Conservation (phyloP, 2,113 vertebrate species). For the Chelonoidis abingdonii region DNA sequence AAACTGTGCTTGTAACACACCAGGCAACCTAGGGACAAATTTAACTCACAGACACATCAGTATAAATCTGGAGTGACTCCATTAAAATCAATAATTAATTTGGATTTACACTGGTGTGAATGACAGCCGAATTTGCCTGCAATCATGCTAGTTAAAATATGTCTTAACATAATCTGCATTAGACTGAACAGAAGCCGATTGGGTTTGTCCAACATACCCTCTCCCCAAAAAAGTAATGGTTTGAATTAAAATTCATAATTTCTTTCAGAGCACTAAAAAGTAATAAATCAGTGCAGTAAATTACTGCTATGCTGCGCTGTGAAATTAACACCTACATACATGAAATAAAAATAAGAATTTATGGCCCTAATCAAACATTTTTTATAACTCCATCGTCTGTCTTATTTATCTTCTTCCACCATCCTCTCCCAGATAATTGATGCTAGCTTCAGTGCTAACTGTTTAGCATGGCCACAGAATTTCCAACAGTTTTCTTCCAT, state of each 20-base stretch:
- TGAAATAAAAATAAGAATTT: slow-evolving; percentile 76
- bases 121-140: background rate
- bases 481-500: background rate
- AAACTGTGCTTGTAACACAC: background rate
- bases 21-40: background rate
- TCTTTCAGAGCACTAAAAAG: slow-evolving; percentile 63
- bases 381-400: slow-evolving; percentile 68
- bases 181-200: background rate
- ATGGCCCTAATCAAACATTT: slow-evolving; percentile 60
- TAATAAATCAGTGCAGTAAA: slow-evolving; percentile 72
- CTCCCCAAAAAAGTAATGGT: background rate
- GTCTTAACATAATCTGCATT: background rate
- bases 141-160: background rate
- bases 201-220: background rate
- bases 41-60: slow-evolving; percentile 13
- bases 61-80: background rate
- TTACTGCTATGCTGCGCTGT: slow-evolving; percentile 46
- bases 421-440: slow-evolving; percentile 2
- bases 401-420: slow-evolving; percentile 69
- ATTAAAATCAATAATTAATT: background rate
- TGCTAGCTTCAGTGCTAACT: rapidly evolving
- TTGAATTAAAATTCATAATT: slow-evolving; percentile 77
- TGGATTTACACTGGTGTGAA: background rate
- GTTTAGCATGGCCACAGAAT: rapidly evolving
- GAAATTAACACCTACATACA: slow-evolving; percentile 77